These are phyloP conservation scores for Colossoma macropomum DNA, from an alignment of 2,113 vertebrate species.

Conservation along the genomic window DNA sequence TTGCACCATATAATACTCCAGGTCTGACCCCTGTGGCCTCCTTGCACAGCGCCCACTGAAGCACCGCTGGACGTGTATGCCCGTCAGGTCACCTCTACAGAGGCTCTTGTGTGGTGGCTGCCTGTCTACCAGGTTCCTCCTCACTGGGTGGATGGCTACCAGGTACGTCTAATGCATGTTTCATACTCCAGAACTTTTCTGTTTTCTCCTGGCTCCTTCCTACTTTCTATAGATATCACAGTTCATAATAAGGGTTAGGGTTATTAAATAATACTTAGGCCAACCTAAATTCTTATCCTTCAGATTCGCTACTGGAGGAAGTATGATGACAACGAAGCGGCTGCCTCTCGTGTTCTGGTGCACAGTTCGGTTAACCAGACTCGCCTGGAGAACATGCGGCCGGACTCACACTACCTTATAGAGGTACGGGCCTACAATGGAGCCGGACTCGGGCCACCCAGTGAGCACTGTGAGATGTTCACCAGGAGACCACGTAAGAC, in stretches of 20 bases:
- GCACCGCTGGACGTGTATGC: conserved; percentile 85
- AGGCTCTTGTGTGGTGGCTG: conserved; percentile 93
- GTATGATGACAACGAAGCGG: conserved; percentile 90
- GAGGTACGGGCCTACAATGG: conserved; percentile 94
- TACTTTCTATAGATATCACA: neutral
- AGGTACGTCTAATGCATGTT: conserved; percentile 75
- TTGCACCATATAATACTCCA: neutral
- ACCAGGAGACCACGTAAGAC: conserved; percentile 94
- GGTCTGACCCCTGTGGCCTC: neutral
- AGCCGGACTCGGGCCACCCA: conserved; percentile 90
- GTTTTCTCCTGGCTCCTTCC: neutral
- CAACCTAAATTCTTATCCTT: neutral
- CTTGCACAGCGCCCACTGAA: conserved; percentile 83
- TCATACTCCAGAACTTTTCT: neutral
- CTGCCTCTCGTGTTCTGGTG: conserved; percentile 89
- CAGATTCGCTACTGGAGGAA: conserved; percentile 93
- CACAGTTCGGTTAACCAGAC: conserved; percentile 83
- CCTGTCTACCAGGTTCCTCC: conserved; percentile 81
- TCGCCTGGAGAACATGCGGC: conserved; percentile 90
- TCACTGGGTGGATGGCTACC: conserved; percentile 93
- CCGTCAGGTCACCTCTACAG: conserved; percentile 88
- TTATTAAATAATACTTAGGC: neutral
- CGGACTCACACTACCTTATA: conserved; percentile 91
- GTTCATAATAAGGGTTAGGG: too few species aligned
- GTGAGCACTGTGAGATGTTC: conserved; percentile 83